Evolutionary conservation across 23 tunicate species (phyloP).

Genomic region (Halocynthia aurantium): DNA sequence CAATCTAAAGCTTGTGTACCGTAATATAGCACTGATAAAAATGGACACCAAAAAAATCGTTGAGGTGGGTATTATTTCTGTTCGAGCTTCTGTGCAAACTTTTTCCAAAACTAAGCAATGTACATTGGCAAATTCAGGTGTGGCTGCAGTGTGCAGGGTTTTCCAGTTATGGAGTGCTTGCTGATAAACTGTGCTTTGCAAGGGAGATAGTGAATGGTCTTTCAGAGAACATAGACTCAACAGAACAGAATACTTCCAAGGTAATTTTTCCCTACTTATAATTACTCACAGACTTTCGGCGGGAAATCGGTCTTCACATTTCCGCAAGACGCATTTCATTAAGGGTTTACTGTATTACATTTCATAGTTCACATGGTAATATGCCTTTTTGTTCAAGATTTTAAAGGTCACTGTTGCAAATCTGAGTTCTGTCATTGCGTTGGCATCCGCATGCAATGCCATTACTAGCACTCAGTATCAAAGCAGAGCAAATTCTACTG

Average conservation of each 20-base stretch:
- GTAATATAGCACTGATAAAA: slow-evolving; percentile 52
- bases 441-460: slow-evolving; percentile 13
- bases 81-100: background rate
- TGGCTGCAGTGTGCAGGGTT: slow-evolving; percentile 83
- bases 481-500: slow-evolving; percentile 25
- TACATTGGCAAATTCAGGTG: slow-evolving; percentile 29
- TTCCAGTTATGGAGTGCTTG: slow-evolving; percentile 26
- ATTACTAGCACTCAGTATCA: slow-evolving; percentile 9
- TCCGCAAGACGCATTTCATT: background rate
- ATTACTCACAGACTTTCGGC: too few species aligned
- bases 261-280: background rate
- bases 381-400: slow-evolving; percentile 13
- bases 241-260: background rate
- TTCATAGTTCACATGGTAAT: background rate
- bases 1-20: slow-evolving; percentile 29
- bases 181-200: slow-evolving; percentile 34
- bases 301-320: too few species aligned
- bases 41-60: slow-evolving; percentile 47
- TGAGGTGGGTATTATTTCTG: slow-evolving; percentile 31
- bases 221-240: background rate
- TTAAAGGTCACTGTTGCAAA: slow-evolving; percentile 23
- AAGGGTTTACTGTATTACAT: background rate
- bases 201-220: background rate
- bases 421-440: slow-evolving; percentile 28
- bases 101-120: background rate